Conservation (phyloP, 2,113 vertebrate genomes). For the Sterna hirundo region DNA sequence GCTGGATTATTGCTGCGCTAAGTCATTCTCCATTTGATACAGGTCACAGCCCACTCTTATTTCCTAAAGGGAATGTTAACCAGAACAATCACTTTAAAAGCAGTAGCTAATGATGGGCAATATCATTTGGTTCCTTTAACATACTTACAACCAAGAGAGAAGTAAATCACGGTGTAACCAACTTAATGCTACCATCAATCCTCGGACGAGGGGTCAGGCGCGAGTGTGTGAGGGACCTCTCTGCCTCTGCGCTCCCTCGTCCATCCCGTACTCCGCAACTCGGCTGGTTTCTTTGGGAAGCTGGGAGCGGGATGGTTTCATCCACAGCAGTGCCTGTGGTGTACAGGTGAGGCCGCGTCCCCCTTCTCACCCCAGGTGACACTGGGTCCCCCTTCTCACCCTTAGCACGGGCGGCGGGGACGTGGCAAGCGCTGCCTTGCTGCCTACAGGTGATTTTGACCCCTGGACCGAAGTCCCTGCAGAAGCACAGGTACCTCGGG, state of each 20-base stretch:
- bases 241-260: background rate
- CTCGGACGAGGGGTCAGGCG: background rate
- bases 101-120: background rate
- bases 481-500: background rate
- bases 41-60: background rate
- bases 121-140: background rate
- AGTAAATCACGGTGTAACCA: background rate
- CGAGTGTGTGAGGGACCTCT: background rate
- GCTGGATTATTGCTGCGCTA: background rate
- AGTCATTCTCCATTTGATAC: background rate
- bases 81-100: background rate
- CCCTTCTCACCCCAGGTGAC: no score
- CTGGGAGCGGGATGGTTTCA: fast-evolving
- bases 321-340: no score
- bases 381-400: background rate
- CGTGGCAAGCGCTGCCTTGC: no score
- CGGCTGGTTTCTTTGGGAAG: background rate
- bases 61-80: background rate
- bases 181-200: fast-evolving
- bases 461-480: background rate
- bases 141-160: background rate
- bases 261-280: fast-evolving
- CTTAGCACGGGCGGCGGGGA: background rate
- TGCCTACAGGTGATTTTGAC: background rate
- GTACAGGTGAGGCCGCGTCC: background rate